phyloP scores from a whole-genome alignment of 2,888 invertebrate species.

The Aelia acuminata region DNA sequence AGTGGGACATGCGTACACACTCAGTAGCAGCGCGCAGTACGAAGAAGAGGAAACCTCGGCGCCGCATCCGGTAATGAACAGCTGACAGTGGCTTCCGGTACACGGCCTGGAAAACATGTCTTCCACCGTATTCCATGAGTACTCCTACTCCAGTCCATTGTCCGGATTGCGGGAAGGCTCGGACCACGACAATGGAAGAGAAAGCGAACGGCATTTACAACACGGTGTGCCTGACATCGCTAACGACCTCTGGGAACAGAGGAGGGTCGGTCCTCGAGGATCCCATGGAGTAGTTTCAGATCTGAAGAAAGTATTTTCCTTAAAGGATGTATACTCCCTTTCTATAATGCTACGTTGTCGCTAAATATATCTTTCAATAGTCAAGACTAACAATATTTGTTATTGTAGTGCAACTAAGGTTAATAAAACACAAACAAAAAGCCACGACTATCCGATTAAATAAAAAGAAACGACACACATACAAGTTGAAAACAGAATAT shows the following conservation, averaged over 20 bases:
- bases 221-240: slow-evolving; percentile 32
- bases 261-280: not conserved
- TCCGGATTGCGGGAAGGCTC: slow-evolving; percentile 18
- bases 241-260: slow-evolving; percentile 28
- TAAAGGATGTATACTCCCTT: not conserved
- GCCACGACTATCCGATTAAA: too few relatives aligned
- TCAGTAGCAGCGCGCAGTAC: not conserved
- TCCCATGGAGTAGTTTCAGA: not conserved
- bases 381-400: too few relatives aligned
- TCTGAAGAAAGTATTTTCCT: not conserved
- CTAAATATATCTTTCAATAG: too few relatives aligned
- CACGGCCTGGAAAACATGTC: not conserved
- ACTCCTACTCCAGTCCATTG: slow-evolving; percentile 27
- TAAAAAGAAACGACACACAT: too few relatives aligned
- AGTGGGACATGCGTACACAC: not conserved
- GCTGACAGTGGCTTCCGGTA: slow-evolving; percentile 27
- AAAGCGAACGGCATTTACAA: not conserved
- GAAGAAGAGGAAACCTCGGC: slow-evolving; percentile 19
- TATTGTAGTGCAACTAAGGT: too few relatives aligned
- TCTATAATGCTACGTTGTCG: too few relatives aligned
- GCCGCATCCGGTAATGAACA: slow-evolving; percentile 28
- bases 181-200: slow-evolving; percentile 15
- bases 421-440: too few relatives aligned
- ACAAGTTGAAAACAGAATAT: too few relatives aligned
- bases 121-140: slow-evolving; percentile 21